Conservation (phyloP, 2,797 vertebrate genomes). For the Myotis vivesi region DNA sequence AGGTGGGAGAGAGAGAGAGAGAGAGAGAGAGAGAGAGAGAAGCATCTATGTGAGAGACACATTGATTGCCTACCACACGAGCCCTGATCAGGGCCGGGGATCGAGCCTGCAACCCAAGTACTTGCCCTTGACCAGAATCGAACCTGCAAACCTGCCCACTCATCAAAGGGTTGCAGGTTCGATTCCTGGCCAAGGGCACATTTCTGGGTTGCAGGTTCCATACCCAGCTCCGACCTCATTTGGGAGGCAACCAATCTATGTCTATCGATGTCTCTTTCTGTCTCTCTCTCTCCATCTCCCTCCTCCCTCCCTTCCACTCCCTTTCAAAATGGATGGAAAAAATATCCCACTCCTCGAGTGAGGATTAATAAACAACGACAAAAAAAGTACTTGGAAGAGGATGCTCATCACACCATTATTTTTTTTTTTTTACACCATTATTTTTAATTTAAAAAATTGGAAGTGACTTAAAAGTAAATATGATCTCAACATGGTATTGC, state of each 20-base stretch:
- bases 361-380: not conserved
- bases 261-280: not conserved
- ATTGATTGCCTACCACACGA: too few relatives aligned
- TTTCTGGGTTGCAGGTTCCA: not conserved
- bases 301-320: not conserved
- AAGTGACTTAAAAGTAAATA: conserved; percentile 2
- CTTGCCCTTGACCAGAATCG: too few relatives aligned
- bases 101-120: too few relatives aligned
- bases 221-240: not conserved
- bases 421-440: not conserved
- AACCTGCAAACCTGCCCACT: too few relatives aligned
- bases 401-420: not conserved
- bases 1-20: too few relatives aligned
- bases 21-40: too few relatives aligned
- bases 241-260: too few relatives aligned
- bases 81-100: too few relatives aligned
- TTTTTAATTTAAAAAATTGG: not conserved
- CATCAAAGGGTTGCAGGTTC: not conserved
- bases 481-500: not conserved
- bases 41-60: too few relatives aligned
- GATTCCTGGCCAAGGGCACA: not conserved
- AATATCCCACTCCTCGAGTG: not conserved
- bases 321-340: not conserved
- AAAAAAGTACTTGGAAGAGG: conserved; percentile 20
- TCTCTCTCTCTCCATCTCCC: not conserved